phyloP scores from a whole-genome alignment of 2,888 invertebrate genomes.

The Mythimna albipuncta region DNA sequence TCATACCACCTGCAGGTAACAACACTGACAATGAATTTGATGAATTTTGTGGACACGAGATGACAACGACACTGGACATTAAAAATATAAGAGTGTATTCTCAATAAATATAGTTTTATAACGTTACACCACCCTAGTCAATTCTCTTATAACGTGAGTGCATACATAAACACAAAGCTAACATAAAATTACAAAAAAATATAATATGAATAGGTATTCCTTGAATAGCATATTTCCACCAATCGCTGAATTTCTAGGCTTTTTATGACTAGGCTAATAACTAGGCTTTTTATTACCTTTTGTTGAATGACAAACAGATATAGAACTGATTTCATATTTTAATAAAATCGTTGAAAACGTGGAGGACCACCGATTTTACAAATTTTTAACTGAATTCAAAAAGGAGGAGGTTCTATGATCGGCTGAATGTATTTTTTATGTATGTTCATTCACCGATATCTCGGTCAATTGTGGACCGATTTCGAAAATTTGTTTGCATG shows the following conservation, averaged over 20 bases:
- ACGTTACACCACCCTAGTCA: neutral
- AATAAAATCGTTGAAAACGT: too few species aligned
- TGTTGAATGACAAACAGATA: neutral
- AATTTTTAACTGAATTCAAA: too few species aligned
- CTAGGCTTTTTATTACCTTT: neutral
- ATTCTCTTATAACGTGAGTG: neutral
- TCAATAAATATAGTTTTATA: neutral
- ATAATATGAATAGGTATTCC: neutral
- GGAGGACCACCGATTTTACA: too few species aligned
- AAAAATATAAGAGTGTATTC: neutral
- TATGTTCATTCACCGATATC: too few species aligned
- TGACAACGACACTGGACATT: slow-evolving; percentile 4
- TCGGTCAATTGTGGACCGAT: too few species aligned
- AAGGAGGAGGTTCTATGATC: too few species aligned
- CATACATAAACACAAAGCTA: neutral
- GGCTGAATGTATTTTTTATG: too few species aligned
- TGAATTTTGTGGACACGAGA: slow-evolving; percentile 22
- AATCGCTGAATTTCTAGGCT: neutral
- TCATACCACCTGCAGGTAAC: slow-evolving; percentile 93
- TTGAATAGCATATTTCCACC: neutral
- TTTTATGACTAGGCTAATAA: neutral
- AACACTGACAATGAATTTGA: slow-evolving; percentile 42
- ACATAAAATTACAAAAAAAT: neutral
- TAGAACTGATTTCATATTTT: neutral
- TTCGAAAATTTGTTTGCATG: too few species aligned